These are phyloP conservation scores for Actinia equina DNA, from an alignment of 64 coral and sea anemone species.

Conservation along the genomic window DNA sequence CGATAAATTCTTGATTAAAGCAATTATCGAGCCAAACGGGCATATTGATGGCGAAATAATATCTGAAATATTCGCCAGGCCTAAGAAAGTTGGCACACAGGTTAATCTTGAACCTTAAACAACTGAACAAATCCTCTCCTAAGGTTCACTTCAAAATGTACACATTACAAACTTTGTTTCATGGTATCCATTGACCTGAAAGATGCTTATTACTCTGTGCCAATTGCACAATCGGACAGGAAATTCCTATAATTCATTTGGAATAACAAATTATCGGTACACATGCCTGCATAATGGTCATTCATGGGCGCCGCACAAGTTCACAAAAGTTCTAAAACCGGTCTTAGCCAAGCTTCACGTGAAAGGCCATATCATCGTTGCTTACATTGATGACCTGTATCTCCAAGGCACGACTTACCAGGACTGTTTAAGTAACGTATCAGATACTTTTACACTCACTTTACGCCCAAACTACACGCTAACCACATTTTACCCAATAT, in stretches of 20 bases:
- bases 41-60: conserved; percentile 14
- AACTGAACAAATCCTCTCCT: not conserved
- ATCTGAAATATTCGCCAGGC: conserved; percentile 20
- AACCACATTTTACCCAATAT: too few relatives aligned
- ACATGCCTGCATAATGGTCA: conserved; percentile 7
- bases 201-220: not conserved
- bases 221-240: conserved; percentile 19
- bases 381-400: too few relatives aligned
- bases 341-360: too few relatives aligned
- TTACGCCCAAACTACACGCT: too few relatives aligned
- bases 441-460: too few relatives aligned
- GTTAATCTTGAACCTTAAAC: conserved; percentile 46
- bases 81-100: conserved; percentile 34
- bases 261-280: conserved; percentile 12
- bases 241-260: conserved; percentile 28
- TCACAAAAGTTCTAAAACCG: too few relatives aligned
- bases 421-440: too few relatives aligned
- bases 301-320: too few relatives aligned
- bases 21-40: conserved; percentile 37
- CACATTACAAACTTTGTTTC: conserved; percentile 18
- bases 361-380: too few relatives aligned
- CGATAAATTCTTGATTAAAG: not conserved
- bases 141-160: conserved; percentile 53
- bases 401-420: too few relatives aligned
- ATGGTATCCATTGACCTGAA: conserved; percentile 26